Evolutionary conservation across 1,140 invertebrate species (phyloP), one percentile per base, ranked within the genome.

Genomic region (Pachyrhynchus sulphureomaculatus): DNA sequence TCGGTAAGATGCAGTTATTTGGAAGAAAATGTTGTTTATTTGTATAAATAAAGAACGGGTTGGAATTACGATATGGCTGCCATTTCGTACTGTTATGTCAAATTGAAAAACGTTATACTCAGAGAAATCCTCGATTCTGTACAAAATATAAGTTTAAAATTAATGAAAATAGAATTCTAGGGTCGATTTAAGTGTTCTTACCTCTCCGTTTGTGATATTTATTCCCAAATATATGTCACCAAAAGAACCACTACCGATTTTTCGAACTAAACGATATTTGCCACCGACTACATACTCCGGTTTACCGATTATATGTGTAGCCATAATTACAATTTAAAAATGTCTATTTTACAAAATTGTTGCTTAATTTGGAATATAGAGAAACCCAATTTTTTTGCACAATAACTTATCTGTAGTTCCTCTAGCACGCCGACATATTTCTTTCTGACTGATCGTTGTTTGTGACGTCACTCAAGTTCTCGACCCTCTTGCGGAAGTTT

Each of bases 211-310:
- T 72, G 88, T 85, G 73, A 95, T 88, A 83, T 97, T 98, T 78
- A 98, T 95, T 65, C 92, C 95, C 70, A 99, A 83, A 80, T 96
- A 99, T 76, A 99, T 99, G 80, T 99, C 96, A 75, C 97, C 97
- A 81, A 99, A 99, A 2, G 96, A 98, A 67, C 97, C 97, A 77
- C 93, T 96, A 76, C 93, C 97, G 75, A 99, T 98, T 84, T 97
- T 97, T 68, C 96, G 84, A 71, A 97, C 88, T 69, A 99, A 85
- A 75, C 94, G 88, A 81, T 99, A 99, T 80, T 96, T 95, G 69
- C 86, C 87, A 70, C 89, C 92, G 71, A 96, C 90, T 72, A 93
- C 83, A 64, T 74, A 76, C 56, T 77, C 75, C 60, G 69, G 65
- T 67, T 74, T 76, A 21, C 62, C 65, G 36, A 63, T 20, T 51